Base-by-base conservation (phyloP, 2,888 invertebrate genomes). In the Agrotis exclamationis region DNA sequence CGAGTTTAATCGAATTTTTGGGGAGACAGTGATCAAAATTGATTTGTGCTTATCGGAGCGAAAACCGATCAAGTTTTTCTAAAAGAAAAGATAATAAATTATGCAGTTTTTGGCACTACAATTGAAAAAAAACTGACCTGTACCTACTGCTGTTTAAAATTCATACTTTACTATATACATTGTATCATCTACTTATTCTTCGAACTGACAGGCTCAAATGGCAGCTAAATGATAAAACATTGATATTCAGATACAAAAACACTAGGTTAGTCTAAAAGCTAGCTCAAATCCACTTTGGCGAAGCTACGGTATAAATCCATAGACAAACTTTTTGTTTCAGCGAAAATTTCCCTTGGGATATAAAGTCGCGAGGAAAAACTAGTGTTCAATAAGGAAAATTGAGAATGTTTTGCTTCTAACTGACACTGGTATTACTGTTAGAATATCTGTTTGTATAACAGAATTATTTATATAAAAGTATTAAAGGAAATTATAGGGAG, bases 361-460 rank as follows among this genome's bases (percentile, higher is more conserved):
- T 13, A 2, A 59, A 56, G 20, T 45, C 24, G 33, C 54, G 53
- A 18, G 33, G 3, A 45, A 16, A 47, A 54, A 44, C 53, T 77
- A 59, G 58, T 77, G 70, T 74, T 48, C 22, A n/a, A 48, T 77
- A 48, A 44, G 78, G 59, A 59, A 74, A 73, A 59, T 16, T 24
- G 54, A 45, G n/a, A 45, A 71, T 48, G 54, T 33, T 78, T 70
- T 56, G 53, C 24, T 78, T 70, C 50, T 33, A 60, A 56, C 48
- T 56, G 59, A 39, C 45, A 78, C 33, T 18, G 59, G 71, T 24
- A 71, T 0, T 2, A 0, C 48, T 59, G 53, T 20, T 33, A 18
- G 3, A 24, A 56, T 45, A 59, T 50, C 50, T 33, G 47, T 56
- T 14, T 58, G 3, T 33, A n/a, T 56, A 50, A 44, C 48, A 70